phyloP scores from a whole-genome alignment of 2,888 invertebrate species.

The Neelides folsomi region DNA sequence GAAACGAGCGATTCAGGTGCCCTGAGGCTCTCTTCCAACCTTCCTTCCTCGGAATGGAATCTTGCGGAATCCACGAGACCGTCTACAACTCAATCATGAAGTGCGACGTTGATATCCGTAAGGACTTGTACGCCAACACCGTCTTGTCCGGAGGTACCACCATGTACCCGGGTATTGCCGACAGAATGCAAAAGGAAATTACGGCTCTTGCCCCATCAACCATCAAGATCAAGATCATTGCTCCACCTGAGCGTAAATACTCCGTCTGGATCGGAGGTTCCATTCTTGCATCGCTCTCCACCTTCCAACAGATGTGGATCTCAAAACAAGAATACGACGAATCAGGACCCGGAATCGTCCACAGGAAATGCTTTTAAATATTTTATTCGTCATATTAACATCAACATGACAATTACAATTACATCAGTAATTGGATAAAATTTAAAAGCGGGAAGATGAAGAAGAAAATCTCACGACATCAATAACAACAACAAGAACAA shows the following conservation, averaged over 20 bases:
- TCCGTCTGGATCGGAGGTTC: slow-evolving; percentile 98
- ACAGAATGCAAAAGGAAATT: slow-evolving; percentile 96
- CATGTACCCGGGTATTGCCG: slow-evolving; percentile 95
- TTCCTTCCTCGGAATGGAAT: slow-evolving; percentile 69
- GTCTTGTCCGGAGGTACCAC: slow-evolving; percentile 87
- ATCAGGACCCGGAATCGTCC: slow-evolving; percentile 87
- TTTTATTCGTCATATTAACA: too few species aligned
- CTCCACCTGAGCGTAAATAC: slow-evolving; percentile 94
- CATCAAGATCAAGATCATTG: slow-evolving; percentile 61
- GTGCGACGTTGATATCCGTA: slow-evolving; percentile 90
- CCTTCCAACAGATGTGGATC: slow-evolving; percentile 92
- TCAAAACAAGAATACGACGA: slow-evolving; percentile 95
- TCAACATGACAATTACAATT: too few species aligned
- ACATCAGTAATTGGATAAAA: too few species aligned
- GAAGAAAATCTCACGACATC: too few species aligned
- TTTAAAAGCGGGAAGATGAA: too few species aligned
- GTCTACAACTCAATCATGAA: slow-evolving; percentile 51
- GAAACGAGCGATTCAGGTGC: slow-evolving; percentile 81
- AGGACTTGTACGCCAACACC: slow-evolving; percentile 75
- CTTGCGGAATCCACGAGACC: slow-evolving; percentile 41
- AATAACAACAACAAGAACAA: too few species aligned
- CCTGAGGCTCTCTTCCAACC: slow-evolving; percentile 57
- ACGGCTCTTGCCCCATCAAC: slow-evolving; percentile 59
- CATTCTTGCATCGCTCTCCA: slow-evolving; percentile 80
- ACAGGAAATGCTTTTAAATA: slow-evolving; percentile 85